Evolutionary conservation across 2,113 vertebrate species (phyloP), one percentile per base, ranked within the genome.

Genomic region (Tenrec ecaudatus): DNA sequence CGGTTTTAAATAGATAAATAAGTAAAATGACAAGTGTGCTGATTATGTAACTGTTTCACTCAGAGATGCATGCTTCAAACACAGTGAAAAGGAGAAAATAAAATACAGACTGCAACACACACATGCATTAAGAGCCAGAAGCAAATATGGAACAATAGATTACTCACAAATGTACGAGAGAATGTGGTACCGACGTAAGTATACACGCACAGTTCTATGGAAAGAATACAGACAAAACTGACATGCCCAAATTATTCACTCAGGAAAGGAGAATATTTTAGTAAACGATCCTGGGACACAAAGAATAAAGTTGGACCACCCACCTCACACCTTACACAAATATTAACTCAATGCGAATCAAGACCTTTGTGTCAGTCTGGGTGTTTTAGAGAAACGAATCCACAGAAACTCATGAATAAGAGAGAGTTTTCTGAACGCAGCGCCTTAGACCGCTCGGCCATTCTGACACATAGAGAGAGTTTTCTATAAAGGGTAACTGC

Each of bases 91-190:
- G 43, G 16, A 73, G 25, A 60, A 73, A 38, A 86, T 17, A 86
- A 92, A 88, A 81, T 77, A 47, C 29, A 71, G 75, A 64, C 77
- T 43, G 33, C 1, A 76, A 81, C 66, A 66, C 1, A n/a, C 75
- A 94, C 68, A 57, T 64, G 16, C 92, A 76, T 29, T 81, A 69
- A 60, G 68, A 80, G 60, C 94, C 38, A 92, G 31, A 71, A 86
- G 66, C n/a, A 76, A 40, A 80, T 62, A 2, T 71, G 47, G 47
- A 88, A 25, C 88, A 84, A 75, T 43, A 90, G 31, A 71, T 23
- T 31, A 89, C 71, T 89, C 62, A 89, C 53, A 78, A 94, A 77
- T 47, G 43, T 86, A 82, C 33, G 43, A 91, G 84, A 91, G 15
- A 88, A 19, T 38, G 23, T 53, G 17, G 64, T 77, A 81, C 76